phyloP scores from a whole-genome alignment of 1,140 invertebrate species.

The Drosophila auraria region DNA sequence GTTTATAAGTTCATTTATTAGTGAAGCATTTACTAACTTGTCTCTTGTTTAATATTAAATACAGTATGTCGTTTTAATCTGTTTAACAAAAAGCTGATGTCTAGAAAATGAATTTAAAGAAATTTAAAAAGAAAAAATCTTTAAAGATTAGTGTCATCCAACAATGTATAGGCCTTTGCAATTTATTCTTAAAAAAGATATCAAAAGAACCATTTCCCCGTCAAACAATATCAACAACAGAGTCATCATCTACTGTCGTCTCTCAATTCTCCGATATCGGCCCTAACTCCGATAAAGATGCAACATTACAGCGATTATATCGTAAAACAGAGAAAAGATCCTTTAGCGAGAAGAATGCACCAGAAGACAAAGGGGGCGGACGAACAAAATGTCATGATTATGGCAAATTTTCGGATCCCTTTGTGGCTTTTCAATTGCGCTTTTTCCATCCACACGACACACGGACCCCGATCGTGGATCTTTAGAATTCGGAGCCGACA shows the following conservation, averaged over 20 bases:
- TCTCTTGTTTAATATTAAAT: neutral
- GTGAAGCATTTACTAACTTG: too few relatives aligned
- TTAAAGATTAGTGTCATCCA: neutral
- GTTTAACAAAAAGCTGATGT: neutral
- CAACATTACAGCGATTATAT: constrained; percentile 76
- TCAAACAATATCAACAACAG: constrained; percentile 48
- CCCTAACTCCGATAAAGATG: constrained; percentile 56
- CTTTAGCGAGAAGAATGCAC: constrained; percentile 12
- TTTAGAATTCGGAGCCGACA: constrained; percentile 37
- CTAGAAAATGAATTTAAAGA: neutral
- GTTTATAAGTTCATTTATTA: neutral
- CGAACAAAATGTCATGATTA: constrained; percentile 74
- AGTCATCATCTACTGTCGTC: constrained; percentile 46
- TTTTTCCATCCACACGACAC: constrained; percentile 66
- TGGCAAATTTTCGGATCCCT: constrained; percentile 75
- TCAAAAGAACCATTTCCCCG: constrained; percentile 18
- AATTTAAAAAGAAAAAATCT: neutral
- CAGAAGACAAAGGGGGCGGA: constrained; percentile 14
- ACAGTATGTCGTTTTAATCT: neutral
- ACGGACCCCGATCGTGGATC: constrained; percentile 21
- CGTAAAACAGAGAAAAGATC: constrained; percentile 25
- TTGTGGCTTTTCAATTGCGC: constrained; percentile 75
- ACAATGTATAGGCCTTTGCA: neutral
- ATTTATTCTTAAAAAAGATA: constrained; percentile 28
- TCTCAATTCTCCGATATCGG: constrained; percentile 5